A percentile compares a stretch with the other conserved stretches of the same genome.
These are phyloP conservation scores for Seira musarum DNA, from an alignment of 2,888 invertebrate species.

Conservation along the genomic window DNA sequence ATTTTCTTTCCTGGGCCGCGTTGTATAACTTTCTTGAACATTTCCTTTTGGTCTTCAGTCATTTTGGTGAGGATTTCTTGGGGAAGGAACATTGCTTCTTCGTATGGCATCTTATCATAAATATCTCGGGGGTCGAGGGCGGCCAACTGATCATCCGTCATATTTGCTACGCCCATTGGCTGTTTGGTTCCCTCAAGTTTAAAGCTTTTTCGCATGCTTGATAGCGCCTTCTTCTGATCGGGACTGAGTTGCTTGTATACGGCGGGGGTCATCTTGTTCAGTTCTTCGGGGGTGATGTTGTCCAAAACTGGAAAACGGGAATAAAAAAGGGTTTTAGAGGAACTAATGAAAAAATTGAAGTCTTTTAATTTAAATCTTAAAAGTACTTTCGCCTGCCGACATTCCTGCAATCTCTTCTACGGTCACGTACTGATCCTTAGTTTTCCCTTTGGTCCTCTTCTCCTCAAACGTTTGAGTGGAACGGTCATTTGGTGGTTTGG, in stretches of 20 bases:
- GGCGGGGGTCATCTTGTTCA: conserved; percentile 13
- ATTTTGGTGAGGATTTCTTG: not conserved
- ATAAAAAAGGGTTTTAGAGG: no score
- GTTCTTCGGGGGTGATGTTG: conserved; percentile 35
- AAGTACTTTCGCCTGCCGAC: conserved; percentile 29
- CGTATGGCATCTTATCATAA: not conserved
- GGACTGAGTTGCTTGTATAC: conserved; percentile 26
- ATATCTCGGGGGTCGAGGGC: not conserved
- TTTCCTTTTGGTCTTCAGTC: conserved; percentile 20
- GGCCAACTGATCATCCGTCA: not conserved
- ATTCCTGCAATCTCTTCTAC: conserved; percentile 36
- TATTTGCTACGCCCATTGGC: conserved; percentile 3
- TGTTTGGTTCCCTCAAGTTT: not conserved
- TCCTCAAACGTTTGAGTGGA: conserved; percentile 12
- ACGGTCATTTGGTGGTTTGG: conserved; percentile 1
- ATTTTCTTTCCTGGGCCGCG: not conserved
- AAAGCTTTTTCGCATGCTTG: conserved; percentile 12
- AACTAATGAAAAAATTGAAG: no score
- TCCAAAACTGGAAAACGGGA: no score
- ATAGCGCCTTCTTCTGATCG: conserved; percentile 42
- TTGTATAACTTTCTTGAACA: not conserved
- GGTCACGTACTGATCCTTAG: no score
- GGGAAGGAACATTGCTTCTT: not conserved
- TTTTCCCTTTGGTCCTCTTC: no score
- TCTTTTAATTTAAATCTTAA: no score